Evolutionary conservation across 1,140 invertebrate genomes (phyloP), one percentile per base, ranked within the genome.

Genomic region (Planococcus citri): DNA sequence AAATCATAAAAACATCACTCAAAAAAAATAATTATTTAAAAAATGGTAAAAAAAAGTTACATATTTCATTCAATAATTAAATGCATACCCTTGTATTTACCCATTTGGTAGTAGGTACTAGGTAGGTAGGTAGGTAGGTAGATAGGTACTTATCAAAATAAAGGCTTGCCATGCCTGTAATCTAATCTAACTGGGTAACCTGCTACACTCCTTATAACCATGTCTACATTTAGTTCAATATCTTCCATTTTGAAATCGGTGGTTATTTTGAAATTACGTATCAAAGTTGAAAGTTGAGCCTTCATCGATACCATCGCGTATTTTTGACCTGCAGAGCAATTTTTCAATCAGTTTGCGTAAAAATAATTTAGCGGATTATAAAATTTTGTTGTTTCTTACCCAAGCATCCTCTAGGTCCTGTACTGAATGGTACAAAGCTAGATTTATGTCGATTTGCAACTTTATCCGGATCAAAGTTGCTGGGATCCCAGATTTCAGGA

Each of bases 401-500:
- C 68, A 83, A 85, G 75, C 80, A 82, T 72, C 79, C 80, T 64
- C 80, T 74, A 1, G 76, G 74, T 10, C 81, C 81, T 22, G 78
- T 80, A n/a, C 79, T 79, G 73, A 83, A 83, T 9, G 82, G 81
- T 25, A 83, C 73, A 71, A 77, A 82, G 12, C 76, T 69, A 27
- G 70, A 76, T 21, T 61, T 76, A 68, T 71, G 71, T 70, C 77
- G 73, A 61, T 77, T 72, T 8, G 71, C 68, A 17, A 74, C 72
- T 33, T 80, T 79, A 72, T 85, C 82, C 0, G 78, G 77, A 17
- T 79, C 69, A 73, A 86, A 85, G 70, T 83, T 74, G 12, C 83
- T 81, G 0, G 84, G 84, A 75, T 84, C 77, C 72, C 82, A 86
- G 1, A 69, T 73, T 24, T 83, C 78, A 6, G 84, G 83, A 69